Percentiles rank a stretch among this genome's conserved stretches.
phyloP scores from a whole-genome alignment of 2,797 vertebrate genomes.

The Distichodus sexfasciatus region DNA sequence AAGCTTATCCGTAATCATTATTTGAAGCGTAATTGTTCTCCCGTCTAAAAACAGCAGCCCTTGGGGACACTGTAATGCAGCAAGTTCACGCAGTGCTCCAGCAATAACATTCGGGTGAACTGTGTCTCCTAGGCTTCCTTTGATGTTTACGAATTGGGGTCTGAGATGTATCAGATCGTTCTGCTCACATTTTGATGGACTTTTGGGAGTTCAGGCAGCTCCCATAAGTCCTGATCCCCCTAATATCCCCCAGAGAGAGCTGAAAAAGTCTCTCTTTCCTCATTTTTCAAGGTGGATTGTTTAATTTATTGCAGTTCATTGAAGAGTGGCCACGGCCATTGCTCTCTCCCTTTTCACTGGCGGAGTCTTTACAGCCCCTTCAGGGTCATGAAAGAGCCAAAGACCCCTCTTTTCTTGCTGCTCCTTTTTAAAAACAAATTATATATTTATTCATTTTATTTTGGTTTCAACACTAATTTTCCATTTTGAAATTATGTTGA shows the following conservation, averaged over 20 bases:
- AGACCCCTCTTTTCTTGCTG: slow-evolving; percentile 60
- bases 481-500: slow-evolving; percentile 56
- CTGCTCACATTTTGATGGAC: slow-evolving; percentile 34
- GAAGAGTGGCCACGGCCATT: slow-evolving; percentile 57
- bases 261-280: not conserved
- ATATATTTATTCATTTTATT: slow-evolving; percentile 23
- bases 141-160: slow-evolving; percentile 44
- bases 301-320: slow-evolving; percentile 69
- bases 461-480: slow-evolving; percentile 17
- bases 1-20: slow-evolving; percentile 39
- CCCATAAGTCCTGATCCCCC: slow-evolving; percentile 31
- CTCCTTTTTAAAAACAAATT: slow-evolving; percentile 54
- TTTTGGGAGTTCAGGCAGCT: slow-evolving; percentile 43
- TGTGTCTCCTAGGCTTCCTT: slow-evolving; percentile 27
- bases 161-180: slow-evolving; percentile 40
- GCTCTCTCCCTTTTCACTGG: slow-evolving; percentile 58
- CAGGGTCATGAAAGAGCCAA: slow-evolving; percentile 61
- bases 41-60: slow-evolving; percentile 43
- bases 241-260: slow-evolving; percentile 26
- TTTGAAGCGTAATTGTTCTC: slow-evolving; percentile 35
- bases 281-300: slow-evolving; percentile 54
- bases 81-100: slow-evolving; percentile 35
- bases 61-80: slow-evolving; percentile 36
- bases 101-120: slow-evolving; percentile 46
- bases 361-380: slow-evolving; percentile 50